Conservation (phyloP, 2,797 vertebrate species). For the Sarcophilus harrisii region DNA sequence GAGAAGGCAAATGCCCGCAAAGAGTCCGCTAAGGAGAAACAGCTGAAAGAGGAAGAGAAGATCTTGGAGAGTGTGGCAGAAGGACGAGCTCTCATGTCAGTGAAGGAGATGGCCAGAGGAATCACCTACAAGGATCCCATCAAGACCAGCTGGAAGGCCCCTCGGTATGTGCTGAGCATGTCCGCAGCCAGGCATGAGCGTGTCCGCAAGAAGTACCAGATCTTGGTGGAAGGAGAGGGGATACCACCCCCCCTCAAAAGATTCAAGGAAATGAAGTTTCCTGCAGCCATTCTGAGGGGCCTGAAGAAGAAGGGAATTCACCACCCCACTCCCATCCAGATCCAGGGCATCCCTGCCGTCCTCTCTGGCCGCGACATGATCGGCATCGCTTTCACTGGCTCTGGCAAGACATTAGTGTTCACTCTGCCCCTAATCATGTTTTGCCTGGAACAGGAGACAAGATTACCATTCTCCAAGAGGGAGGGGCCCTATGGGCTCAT, state of each 20-base stretch:
- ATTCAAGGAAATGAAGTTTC: slow-evolving; percentile 99
- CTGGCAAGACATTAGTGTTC: slow-evolving; percentile 98
- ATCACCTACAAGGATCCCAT: slow-evolving; percentile 98
- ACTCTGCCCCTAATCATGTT: slow-evolving; percentile 98
- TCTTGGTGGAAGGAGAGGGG: slow-evolving; percentile 96
- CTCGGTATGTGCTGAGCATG: slow-evolving; percentile 94
- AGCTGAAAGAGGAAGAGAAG: slow-evolving; percentile 98
- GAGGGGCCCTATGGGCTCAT: slow-evolving; percentile 98
- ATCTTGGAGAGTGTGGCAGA: slow-evolving; percentile 98
- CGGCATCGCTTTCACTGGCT: slow-evolving; percentile 98
- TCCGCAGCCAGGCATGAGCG: slow-evolving; percentile 93
- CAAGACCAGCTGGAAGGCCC: slow-evolving; percentile 97
- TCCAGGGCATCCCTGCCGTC: slow-evolving; percentile 97
- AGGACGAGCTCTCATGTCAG: slow-evolving; percentile 98
- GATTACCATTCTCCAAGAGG: slow-evolving; percentile 94
- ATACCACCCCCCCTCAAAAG: slow-evolving; percentile 97
- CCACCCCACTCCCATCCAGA: slow-evolving; percentile 98
- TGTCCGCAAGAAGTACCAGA: slow-evolving; percentile 96
- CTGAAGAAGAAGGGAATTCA: slow-evolving; percentile 98
- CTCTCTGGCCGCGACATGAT: slow-evolving; percentile 99
- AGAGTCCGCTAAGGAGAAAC: slow-evolving; percentile 98
- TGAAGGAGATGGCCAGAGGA: slow-evolving; percentile 99
- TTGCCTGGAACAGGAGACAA: slow-evolving; percentile 96
- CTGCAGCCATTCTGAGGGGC: slow-evolving; percentile 97
- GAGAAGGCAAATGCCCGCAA: slow-evolving; percentile 99